Conservation (phyloP, 2,888 invertebrate genomes). For the Meta bourneti region DNA sequence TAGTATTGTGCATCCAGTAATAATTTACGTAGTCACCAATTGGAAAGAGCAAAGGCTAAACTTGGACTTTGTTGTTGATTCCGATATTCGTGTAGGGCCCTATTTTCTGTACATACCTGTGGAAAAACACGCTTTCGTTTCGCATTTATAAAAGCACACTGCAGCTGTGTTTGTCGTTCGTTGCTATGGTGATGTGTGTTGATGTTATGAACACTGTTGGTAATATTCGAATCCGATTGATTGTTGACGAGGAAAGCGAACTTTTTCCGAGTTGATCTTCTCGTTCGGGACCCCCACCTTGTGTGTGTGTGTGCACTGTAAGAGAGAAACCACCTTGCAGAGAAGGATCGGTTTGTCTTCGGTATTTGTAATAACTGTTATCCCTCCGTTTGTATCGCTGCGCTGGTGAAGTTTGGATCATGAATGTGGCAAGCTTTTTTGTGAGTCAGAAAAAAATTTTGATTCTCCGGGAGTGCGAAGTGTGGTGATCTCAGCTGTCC, state of each 20-base stretch:
- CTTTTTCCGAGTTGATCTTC: neutral
- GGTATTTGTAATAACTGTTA: neutral
- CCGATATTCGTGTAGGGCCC: neutral
- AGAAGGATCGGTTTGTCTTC: neutral
- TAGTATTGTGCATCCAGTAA: too few species aligned
- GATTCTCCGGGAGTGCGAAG: too few species aligned
- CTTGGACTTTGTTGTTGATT: too few species aligned
- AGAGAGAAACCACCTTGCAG: too few species aligned
- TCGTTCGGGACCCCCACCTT: neutral
- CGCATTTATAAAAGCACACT: neutral
- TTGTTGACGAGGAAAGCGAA: neutral
- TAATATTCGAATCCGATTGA: neutral
- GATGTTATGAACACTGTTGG: neutral
- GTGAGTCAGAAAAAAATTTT: too few species aligned
- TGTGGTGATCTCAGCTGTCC: too few species aligned
- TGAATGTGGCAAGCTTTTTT: neutral
- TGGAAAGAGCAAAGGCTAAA: too few species aligned
- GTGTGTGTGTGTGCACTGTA: neutral
- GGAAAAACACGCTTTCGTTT: neutral
- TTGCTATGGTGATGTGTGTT: neutral
- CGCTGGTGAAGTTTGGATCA: neutral
- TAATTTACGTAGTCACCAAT: too few species aligned
- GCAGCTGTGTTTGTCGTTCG: neutral
- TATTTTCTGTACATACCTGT: neutral
- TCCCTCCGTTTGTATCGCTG: neutral